Evolutionary conservation across 2,113 vertebrate genomes (phyloP), one percentile per base, ranked within the genome.

Genomic region (Chionis minor): DNA sequence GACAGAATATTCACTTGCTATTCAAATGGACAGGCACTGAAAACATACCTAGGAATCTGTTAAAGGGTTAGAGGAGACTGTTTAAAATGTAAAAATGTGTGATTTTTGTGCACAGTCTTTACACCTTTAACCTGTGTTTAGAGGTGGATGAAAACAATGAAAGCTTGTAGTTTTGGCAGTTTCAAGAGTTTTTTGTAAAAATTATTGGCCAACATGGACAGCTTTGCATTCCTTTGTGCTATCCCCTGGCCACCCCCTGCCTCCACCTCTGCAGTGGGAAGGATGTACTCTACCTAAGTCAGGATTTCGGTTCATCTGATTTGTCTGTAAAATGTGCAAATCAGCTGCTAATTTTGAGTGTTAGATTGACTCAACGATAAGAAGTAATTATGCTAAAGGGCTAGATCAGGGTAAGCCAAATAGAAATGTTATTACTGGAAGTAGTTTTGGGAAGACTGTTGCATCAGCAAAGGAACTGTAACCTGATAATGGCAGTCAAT

Each of bases 381-480:
- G 78, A 95, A 90, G 66, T 97, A 94, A 95, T 95, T 93, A 75
- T 65, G 77, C 52, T 69, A 32, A 84, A 79, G 55, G 69, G 5
- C 93, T 94, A 84, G 32, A 75, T 92, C 32, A 51, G 22, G 51
- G 67, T 91, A 87, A 96, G 95, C 82, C 35, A 94, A 96, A 82
- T 49, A 95, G 94, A 94, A 94, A 70, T 77, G 52, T 91, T 90
- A 66, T 92, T 97, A 44, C 83, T 96, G 96, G 88, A 97, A 97
- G 70, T 74, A 54, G 16, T 88, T 89, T 79, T 92, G 89, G 81
- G 92, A 96, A 87, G 88, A 80, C 32, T 74, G 66, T 94, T 96
- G 72, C 79, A 96, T 94, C 92, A 95, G 92, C 89, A 83, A 54
- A 91, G 90, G 65, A 63, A 28, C 20, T 75, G 71, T 92, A 95